Percentiles rank a stretch among this genome's conserved stretches.
Conservation (phyloP, 2,113 vertebrate species). For the Oryzias melastigma region DNA sequence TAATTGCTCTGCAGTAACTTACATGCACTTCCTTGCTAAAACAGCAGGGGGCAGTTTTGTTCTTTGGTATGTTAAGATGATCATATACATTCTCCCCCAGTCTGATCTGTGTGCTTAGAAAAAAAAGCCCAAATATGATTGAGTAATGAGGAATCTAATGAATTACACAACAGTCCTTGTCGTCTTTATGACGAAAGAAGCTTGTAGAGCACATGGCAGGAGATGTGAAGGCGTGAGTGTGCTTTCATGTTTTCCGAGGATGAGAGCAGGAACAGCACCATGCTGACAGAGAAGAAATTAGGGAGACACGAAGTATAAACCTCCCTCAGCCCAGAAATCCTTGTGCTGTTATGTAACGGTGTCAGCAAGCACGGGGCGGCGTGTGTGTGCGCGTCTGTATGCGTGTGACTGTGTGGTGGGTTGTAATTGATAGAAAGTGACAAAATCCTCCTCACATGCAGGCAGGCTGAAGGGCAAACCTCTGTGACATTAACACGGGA, state of each 20-base stretch:
- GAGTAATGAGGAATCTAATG: conserved; percentile 30
- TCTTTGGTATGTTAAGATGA: conserved; percentile 7
- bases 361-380: conserved; percentile 45
- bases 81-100: conserved; percentile 5
- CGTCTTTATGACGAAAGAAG: conserved; percentile 37
- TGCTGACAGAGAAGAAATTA: conserved; percentile 8
- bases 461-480: conserved; percentile 54
- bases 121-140: conserved; percentile 42
- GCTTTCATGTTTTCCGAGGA: conserved; percentile 17
- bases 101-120: conserved; percentile 18
- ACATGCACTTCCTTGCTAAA: conserved; percentile 24
- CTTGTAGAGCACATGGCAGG: conserved; percentile 37
- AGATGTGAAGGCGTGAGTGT: conserved; percentile 12
- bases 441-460: conserved; percentile 58
- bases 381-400: conserved; percentile 6
- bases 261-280: conserved; percentile 11
- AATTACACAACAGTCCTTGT: conserved; percentile 53
- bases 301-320: conserved; percentile 38
- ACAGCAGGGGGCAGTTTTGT: conserved; percentile 72
- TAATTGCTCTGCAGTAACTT: conserved; percentile 37
- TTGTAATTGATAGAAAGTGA: conserved; percentile 65
- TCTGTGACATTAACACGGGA: conserved; percentile 51
- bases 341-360: conserved; percentile 64
- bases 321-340: conserved; percentile 53
- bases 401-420: conserved; percentile 4